phyloP scores from a whole-genome alignment of 2,113 vertebrate genomes.

The Halcyon malimbica region DNA sequence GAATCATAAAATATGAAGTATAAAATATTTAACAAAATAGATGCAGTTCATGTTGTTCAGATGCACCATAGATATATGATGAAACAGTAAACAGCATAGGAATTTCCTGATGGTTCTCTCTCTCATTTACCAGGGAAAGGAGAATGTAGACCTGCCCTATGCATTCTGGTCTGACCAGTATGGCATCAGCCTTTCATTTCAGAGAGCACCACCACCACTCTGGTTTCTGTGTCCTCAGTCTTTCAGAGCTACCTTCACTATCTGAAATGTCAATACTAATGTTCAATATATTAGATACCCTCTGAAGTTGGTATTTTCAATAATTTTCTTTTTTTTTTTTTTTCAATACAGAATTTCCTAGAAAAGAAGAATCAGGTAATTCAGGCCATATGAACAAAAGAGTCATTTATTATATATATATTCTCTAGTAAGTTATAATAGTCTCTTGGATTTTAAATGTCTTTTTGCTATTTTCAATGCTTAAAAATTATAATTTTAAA shows the following conservation, averaged over 20 bases:
- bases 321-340: not conserved
- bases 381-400: constrained; percentile 78
- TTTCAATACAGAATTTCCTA: constrained; percentile 53
- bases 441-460: constrained; percentile 80
- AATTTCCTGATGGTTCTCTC: not conserved
- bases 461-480: constrained; percentile 79
- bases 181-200: not conserved
- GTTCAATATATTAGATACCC: not conserved
- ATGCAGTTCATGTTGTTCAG: constrained; percentile 56
- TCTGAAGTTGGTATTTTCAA: not conserved
- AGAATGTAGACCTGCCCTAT: not conserved
- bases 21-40: constrained; percentile 73
- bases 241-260: not conserved
- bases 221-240: not conserved
- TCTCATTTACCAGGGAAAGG: not conserved
- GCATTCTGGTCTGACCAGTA: not conserved
- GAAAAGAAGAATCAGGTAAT: constrained; percentile 76
- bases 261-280: constrained; percentile 9
- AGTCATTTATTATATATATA: constrained; percentile 83
- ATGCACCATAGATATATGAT: constrained; percentile 59
- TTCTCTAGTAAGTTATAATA: constrained; percentile 81
- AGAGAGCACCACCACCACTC: not conserved
- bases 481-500: constrained; percentile 86
- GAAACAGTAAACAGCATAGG: constrained; percentile 57
- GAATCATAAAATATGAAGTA: constrained; percentile 65